phyloP scores from a whole-genome alignment of 2,113 vertebrate species.

The Heteronetta atricapilla region DNA sequence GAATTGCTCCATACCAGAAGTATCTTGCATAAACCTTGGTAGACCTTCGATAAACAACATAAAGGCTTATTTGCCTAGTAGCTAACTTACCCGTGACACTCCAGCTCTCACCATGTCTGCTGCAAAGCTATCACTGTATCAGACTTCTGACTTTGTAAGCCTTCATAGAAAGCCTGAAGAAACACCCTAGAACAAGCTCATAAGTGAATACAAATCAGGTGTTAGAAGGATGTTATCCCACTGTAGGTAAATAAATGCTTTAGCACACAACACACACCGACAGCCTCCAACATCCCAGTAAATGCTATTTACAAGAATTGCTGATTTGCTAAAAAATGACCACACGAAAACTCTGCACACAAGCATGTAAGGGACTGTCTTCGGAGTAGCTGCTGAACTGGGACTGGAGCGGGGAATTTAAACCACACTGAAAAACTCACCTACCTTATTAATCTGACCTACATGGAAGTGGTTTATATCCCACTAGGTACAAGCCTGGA shows the following conservation, averaged over 20 bases:
- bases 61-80: background rate
- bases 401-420: background rate
- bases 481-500: fast-evolving
- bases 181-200: background rate
- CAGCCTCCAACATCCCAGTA: background rate
- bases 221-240: background rate
- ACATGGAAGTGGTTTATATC: background rate
- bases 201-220: background rate
- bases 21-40: background rate
- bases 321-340: fast-evolving
- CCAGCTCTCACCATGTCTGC: background rate
- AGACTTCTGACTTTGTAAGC: background rate
- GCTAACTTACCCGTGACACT: background rate
- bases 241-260: background rate
- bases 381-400: background rate
- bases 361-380: fast-evolving
- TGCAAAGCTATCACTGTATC: fast-evolving
- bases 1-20: background rate
- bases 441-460: background rate
- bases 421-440: background rate
- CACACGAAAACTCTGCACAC: fast-evolving
- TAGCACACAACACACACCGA: background rate
- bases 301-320: background rate
- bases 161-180: background rate
- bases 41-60: background rate